Base-by-base conservation (phyloP, 2,797 vertebrate genomes). In the Hoplostethus atlanticus region DNA sequence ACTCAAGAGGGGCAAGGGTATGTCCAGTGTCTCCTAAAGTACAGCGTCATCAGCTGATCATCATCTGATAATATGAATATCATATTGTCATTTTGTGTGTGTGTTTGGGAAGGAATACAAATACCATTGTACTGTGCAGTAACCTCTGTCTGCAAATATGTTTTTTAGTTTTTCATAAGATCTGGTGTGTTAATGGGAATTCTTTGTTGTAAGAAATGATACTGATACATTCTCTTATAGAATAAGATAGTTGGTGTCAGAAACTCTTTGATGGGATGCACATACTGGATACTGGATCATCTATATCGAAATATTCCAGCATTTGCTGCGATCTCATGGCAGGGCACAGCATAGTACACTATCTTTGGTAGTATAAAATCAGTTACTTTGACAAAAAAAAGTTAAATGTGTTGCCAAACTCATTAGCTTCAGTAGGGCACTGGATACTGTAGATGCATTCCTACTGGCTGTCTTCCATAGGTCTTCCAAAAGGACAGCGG, bases 1-100 rank as follows among this genome's bases (percentile, higher is more conserved):
- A 65, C 62, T 84, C 61, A 16, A 76, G 75, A 80, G 71, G 64
- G 78, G 57, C 4, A 36, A 62, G 60, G 67, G 38, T 55, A 71
- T 16, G 79, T 74, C 72, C 70, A 67, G 59, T 17, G 73, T 75
- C 69, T 81, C 61, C 55, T 61, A 31, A 46, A 15, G 21, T 12
- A 21, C 58, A 31, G 2, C 3, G 28, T 28, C 28, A 28, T 28
- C 72, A 42, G 42, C 62, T 76, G 51, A 68, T 76, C 73, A 79
- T 53, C 59, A 17, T 38, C 6, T 1, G 36, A 34, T 74, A 46
- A 79, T 34, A 47, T 62, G 8, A 65, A 10, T 57, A 25, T 67
- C 53, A 66, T 40, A 44, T 31, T 28, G 64, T 56, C 30, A 8
- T 47, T 59, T 57, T 53, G 21, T 52, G 2, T 57, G 56, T 64